Evolutionary conservation across 2,888 invertebrate species (phyloP).

Genomic region (Acanthopleura granulata): DNA sequence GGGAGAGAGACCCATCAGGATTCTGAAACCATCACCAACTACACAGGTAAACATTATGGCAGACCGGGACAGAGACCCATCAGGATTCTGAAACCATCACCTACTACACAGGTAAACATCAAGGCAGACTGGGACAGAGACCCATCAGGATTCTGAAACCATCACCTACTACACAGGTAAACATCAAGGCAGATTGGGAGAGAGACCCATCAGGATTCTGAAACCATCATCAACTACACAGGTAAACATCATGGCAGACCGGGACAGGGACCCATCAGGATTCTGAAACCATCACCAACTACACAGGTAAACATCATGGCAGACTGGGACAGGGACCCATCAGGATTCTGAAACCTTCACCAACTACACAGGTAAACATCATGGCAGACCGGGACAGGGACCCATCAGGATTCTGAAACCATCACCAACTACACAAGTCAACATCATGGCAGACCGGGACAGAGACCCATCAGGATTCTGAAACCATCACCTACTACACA

Average conservation of each 20-base stretch:
- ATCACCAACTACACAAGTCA: conserved; percentile 76
- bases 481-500: conserved; percentile 20
- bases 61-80: conserved; percentile 97
- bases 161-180: too few species aligned
- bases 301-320: too few species aligned
- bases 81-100: conserved; percentile 82
- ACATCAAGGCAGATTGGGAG: conserved; percentile 99
- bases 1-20: conserved; percentile 98
- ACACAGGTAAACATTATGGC: too few species aligned
- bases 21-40: conserved; percentile 74
- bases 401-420: conserved; percentile 90
- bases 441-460: conserved; percentile 99
- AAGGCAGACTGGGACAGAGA: conserved; percentile 98
- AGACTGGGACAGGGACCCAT: conserved; percentile 97
- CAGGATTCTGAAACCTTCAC: conserved; percentile 82
- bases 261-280: conserved; percentile 98
- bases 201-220: conserved; percentile 97
- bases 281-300: conserved; percentile 74
- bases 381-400: conserved; percentile 98
- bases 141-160: conserved; percentile 90
- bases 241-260: conserved; percentile 99
- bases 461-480: conserved; percentile 97
- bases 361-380: too few species aligned
- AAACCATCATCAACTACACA: conserved; percentile 16
- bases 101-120: too few species aligned